Evolutionary conservation across 2,113 vertebrate genomes (phyloP), one percentile per base, ranked within the genome.

Genomic region (Charadrius vociferus): DNA sequence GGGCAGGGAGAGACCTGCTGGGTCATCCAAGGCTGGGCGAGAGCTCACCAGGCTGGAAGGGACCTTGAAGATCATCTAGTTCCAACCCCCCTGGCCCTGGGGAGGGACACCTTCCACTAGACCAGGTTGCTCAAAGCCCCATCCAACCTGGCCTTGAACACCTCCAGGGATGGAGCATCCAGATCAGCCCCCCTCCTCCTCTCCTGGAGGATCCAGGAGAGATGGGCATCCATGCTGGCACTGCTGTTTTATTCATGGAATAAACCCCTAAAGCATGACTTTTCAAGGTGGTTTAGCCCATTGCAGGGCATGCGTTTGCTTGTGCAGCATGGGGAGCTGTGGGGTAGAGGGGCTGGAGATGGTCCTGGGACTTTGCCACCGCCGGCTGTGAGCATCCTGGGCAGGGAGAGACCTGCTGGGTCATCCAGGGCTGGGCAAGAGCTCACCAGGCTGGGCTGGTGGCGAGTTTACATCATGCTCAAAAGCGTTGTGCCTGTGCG

Each of bases 201-300:
- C 50, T 43, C 56, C 75, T 43, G 30, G 9, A 72, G 27, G 14
- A 30, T 15, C 45, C 2, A 1, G 45, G 8, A 39, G 39, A 72
- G 3, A 13, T 0, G 0, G 3, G 17, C 19, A n/a, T 71, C 81
- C 12, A 1, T 0, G 0, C 30, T 53, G 63, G 18, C 55, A 17
- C 15, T 0, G 1, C 30, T 43, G 26, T 7, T 32, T 79, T 81
- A 34, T 85, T 81, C 36, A 65, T 45, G 32, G n/a, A 15, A 29
- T 34, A 27, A 74, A 10, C 10, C 67, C 86, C 58, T 49, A 3
- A 55, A 32, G 8, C 0, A 0, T 41, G 77, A 6, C 62, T 68
- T n/a, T 39, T 19, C 7, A 2, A 37, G 45, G 73, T 0, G 0
- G 50, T 73, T 56, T 8, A 65, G 37, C 37, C 32, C 4, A 0